phyloP scores from a whole-genome alignment of 2,888 invertebrate species.

The Hirtodrosophila alboralis region DNA sequence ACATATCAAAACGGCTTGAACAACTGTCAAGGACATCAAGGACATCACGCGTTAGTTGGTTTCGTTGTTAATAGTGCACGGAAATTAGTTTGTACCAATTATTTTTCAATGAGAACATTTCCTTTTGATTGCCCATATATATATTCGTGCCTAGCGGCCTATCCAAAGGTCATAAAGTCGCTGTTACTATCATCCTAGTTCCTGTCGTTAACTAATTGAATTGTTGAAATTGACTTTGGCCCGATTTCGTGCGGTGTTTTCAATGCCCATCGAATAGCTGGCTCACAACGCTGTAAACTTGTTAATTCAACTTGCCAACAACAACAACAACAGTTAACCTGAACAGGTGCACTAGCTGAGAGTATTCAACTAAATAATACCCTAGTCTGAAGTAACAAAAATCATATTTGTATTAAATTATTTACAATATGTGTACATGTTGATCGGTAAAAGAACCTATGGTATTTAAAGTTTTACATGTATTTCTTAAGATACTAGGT shows the following conservation, averaged over 20 bases:
- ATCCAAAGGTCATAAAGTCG: conserved; percentile 18
- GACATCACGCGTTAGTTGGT: conserved; percentile 25
- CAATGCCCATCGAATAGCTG: conserved; percentile 17
- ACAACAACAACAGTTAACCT: conserved; percentile 4
- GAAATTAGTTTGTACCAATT: conserved; percentile 56
- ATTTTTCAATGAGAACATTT: conserved; percentile 41
- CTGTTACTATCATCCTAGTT: neutral
- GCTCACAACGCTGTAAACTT: conserved; percentile 45
- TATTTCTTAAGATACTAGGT: too few relatives aligned
- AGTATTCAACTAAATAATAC: too few relatives aligned
- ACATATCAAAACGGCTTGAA: neutral
- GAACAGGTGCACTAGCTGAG: conserved; percentile 4
- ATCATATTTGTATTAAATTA: too few relatives aligned
- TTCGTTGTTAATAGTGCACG: conserved; percentile 29
- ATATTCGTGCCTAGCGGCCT: conserved; percentile 5
- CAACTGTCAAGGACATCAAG: conserved; percentile 30
- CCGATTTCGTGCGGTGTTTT: conserved; percentile 28
- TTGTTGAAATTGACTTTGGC: conserved; percentile 41
- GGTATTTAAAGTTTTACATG: too few relatives aligned
- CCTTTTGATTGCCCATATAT: conserved; percentile 38
- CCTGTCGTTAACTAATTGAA: conserved; percentile 43
- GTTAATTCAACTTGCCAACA: conserved; percentile 32
- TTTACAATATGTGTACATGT: too few relatives aligned
- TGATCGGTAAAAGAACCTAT: too few relatives aligned
- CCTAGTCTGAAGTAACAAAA: too few relatives aligned